Base-by-base conservation (phyloP, 2,113 vertebrate genomes). In the Tichodroma muraria region DNA sequence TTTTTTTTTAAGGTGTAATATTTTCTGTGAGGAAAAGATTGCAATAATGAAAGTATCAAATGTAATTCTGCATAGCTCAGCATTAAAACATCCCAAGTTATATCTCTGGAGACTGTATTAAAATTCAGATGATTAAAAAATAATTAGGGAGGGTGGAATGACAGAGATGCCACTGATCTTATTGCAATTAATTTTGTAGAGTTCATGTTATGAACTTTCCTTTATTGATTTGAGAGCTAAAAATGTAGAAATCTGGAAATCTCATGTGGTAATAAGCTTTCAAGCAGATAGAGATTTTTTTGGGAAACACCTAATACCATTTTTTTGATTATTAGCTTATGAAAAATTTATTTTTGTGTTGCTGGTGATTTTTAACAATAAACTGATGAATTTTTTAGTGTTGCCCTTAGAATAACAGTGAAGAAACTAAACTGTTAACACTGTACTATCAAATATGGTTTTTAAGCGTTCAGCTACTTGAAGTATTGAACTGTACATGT, bases 41-140 rank as follows among this genome's bases (percentile, higher is more conserved):
- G 21, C 4, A 33, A 28, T 45, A 86, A 81, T 40, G 33, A 37
- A 84, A 81, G 5, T 13, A 37, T 44, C 31, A 72, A 94, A 56
- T 49, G 12, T 24, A 86, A 81, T 81, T 85, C 35, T 66, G 30
- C 52, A 38, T 54, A 80, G 23, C 13, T 75, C 54, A 80, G 30
- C 35, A 80, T 49, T 89, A 28, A 94, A 78, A 84, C 28, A 59
- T 19, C 22, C 47, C 20, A 80, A 80, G 24, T 57, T 37, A 37
- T 14, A 56, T 37, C 61, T 78, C 80, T 64, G 20, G 44, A 81
- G 60, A 76, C 15, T 57, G 8, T 53, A 79, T 90, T 81, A 79
- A 84, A 89, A 89, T 76, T 71, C 77, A 89, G 20, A 31, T 84
- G 44, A 93, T 90, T 89, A 92, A 92, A 84, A 81, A 87, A 72